Evolutionary conservation across 2,113 vertebrate genomes (phyloP), one percentile per base, ranked within the genome.

Genomic region (Rallus limicola): DNA sequence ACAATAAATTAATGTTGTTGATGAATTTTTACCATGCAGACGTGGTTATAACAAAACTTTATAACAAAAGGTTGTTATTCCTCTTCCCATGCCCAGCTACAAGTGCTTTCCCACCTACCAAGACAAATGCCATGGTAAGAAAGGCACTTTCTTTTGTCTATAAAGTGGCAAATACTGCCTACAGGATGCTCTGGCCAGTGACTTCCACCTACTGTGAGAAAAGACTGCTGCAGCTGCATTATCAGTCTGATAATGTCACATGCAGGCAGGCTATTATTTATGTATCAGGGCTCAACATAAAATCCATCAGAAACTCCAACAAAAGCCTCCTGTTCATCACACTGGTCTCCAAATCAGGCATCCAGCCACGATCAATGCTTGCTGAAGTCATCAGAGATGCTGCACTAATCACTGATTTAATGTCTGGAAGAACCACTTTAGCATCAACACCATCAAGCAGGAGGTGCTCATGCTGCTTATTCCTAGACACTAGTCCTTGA

Each of bases 101-200:
- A 82, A 87, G 36, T 72, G 31, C 31, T 91, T 95, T 72, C 56
- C 86, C 74, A 90, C 84, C 70, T 92, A 95, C 70, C 48, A 77
- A 91, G 69, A 71, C 7, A 95, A 89, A 95, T 87, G 21, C 21
- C 74, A n/a, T 6, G 11, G 26, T 24, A 76, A 79, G 31, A 85
- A 88, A 85, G 34, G 4, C 33, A 26, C 16, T 82, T 84, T 69
- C n/a, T 90, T 90, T 78, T 58, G 65, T 78, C 65, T 89, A 19
- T 38, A 74, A 88, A 58, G 53, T 72, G 21, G 15, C 38, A 95
- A 86, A 38, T 28, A 59, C 53, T 86, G 52, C 76, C 76, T 34
- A 55, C 71, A 34, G 16, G 31, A 34, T 88, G 52, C 34, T 60
- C 4, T 48, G 69, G 60, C 52, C 59, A 75, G 25, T 25, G 13